These are phyloP conservation scores for Gobio gobio DNA, from an alignment of 2,113 vertebrate species.

Conservation along the genomic window DNA sequence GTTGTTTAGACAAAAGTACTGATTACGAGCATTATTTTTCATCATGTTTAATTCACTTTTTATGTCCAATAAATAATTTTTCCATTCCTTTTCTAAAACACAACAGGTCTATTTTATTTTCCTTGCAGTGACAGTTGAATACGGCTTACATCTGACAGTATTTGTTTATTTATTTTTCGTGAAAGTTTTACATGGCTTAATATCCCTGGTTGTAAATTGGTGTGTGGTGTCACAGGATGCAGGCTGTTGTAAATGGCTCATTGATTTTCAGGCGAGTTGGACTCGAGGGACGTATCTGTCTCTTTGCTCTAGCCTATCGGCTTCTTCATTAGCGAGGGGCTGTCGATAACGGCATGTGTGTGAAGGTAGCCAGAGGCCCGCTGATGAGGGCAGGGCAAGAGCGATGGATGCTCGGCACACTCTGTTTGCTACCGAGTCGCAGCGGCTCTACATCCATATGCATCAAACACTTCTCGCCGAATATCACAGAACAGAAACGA, in stretches of 20 bases:
- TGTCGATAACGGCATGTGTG: slow-evolving; percentile 49
- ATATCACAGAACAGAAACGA: slow-evolving; percentile 15
- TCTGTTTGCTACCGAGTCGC: slow-evolving; percentile 14
- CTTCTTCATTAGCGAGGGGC: slow-evolving; percentile 52
- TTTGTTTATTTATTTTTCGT: not conserved
- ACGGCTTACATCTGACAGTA: not conserved
- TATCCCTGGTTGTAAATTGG: slow-evolving; percentile 38
- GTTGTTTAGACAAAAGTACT: not conserved
- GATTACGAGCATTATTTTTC: not conserved
- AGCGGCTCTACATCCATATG: slow-evolving; percentile 11
- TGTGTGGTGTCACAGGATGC: slow-evolving; percentile 49
- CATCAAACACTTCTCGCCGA: slow-evolving; percentile 4
- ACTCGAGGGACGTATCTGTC: slow-evolving; percentile 42
- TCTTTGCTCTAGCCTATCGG: slow-evolving; percentile 49
- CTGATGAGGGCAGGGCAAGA: slow-evolving; percentile 1
- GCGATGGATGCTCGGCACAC: slow-evolving; percentile 22
- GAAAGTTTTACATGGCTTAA: slow-evolving; percentile 29
- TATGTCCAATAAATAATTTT: not conserved
- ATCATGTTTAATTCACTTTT: not conserved
- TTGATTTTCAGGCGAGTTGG: slow-evolving; percentile 53
- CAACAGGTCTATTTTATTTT: not conserved
- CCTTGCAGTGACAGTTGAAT: not conserved
- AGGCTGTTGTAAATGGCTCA: slow-evolving; percentile 42
- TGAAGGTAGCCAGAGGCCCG: slow-evolving; percentile 28
- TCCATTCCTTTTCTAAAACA: not conserved